A percentile compares a stretch with the other conserved stretches of the same genome.
Evolutionary conservation across 2,888 invertebrate genomes (phyloP).

Genomic region (Galerucella nymphaeae): DNA sequence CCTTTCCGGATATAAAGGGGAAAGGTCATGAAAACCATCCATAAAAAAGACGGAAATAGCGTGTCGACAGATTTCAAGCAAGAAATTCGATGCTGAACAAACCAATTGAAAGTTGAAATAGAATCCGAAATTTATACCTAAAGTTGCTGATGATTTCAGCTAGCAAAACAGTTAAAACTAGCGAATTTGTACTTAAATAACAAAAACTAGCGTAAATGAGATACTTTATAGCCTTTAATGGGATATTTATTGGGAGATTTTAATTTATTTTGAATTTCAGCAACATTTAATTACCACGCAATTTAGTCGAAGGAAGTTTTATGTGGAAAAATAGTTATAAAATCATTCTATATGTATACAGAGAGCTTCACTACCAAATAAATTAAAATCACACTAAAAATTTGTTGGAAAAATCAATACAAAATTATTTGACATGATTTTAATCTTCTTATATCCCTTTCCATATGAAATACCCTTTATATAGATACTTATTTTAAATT

Average conservation of each 20-base stretch:
- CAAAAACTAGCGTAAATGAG: slow-evolving; percentile 14
- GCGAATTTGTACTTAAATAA: slow-evolving; percentile 15
- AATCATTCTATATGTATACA: no score
- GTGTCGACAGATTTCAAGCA: slow-evolving; percentile 18
- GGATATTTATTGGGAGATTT: neutral
- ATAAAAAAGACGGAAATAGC: slow-evolving; percentile 6
- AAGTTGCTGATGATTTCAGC: slow-evolving; percentile 27
- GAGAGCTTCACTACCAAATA: no score
- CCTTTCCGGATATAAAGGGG: neutral
- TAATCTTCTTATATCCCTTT: no score
- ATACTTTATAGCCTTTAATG: slow-evolving; percentile 1
- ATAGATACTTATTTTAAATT: neutral
- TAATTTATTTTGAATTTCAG: neutral
- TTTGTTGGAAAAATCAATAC: no score
- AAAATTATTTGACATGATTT: no score
- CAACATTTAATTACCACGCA: neutral
- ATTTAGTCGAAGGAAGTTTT: neutral
- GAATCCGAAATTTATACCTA: slow-evolving; percentile 13
- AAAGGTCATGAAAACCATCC: slow-evolving; percentile 5
- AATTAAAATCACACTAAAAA: no score
- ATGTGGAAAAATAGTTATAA: neutral
- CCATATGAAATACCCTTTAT: no score
- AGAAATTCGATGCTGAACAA: slow-evolving; percentile 14
- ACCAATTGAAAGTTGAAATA: slow-evolving; percentile 12
- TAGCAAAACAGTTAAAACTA: neutral